Conservation (phyloP, 2,888 invertebrate species). For the Lasioglossum marginatum region DNA sequence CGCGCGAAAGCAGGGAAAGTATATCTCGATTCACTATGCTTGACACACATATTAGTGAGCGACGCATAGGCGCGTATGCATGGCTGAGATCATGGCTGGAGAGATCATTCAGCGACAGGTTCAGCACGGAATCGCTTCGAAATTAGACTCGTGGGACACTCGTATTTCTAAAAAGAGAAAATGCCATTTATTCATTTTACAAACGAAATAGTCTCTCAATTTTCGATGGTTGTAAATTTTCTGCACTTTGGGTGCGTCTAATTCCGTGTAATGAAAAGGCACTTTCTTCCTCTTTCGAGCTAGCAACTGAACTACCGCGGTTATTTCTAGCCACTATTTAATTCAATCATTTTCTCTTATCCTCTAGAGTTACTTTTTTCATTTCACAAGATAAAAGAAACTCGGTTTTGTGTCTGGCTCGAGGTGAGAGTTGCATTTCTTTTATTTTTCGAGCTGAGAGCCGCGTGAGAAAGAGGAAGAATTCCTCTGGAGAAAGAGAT, state of each 20-base stretch:
- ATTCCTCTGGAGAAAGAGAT: slow-evolving; percentile 5
- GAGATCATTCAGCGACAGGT: background rate
- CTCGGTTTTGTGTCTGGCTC: background rate
- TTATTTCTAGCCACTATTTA: background rate
- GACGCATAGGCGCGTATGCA: slow-evolving; percentile 27
- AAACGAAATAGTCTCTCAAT: background rate
- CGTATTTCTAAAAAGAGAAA: background rate
- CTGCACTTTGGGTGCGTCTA: background rate
- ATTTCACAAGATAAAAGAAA: background rate
- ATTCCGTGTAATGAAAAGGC: background rate
- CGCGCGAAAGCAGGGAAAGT: slow-evolving; percentile 78
- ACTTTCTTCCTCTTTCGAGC: background rate
- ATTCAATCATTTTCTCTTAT: background rate
- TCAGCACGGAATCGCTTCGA: background rate
- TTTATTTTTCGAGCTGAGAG: background rate
- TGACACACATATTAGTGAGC: slow-evolving; percentile 57
- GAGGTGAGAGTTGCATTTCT: slow-evolving; percentile 8
- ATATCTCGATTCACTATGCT: slow-evolving; percentile 64
- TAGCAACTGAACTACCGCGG: background rate
- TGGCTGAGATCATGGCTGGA: slow-evolving; percentile 7
- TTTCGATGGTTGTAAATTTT: too few relatives aligned
- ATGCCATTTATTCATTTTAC: background rate
- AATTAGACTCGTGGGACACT: background rate
- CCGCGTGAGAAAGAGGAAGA: slow-evolving; percentile 1
- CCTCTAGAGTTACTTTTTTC: background rate